Base-by-base conservation (phyloP, 2,888 invertebrate genomes). In the Campoplex capitator region DNA sequence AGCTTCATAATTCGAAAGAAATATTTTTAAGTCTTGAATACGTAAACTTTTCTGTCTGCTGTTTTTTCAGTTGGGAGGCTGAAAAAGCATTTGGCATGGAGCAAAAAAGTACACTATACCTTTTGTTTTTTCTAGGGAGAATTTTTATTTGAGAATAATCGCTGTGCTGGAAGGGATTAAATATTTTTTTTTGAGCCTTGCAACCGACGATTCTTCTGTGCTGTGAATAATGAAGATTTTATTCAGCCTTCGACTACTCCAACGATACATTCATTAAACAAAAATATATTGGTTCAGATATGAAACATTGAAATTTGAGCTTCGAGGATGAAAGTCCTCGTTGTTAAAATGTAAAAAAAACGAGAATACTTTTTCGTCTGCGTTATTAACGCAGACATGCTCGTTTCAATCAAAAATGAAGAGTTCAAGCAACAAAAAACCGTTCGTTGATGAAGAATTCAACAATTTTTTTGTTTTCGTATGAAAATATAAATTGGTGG, bases 31-130 rank as follows among this genome's bases (percentile, higher is more conserved):
- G 23, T 13, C 48, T 42, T 32, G 74, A 28, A 56, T 68, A 68
- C 28, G 65, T 45, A 56, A 73, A 67, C 32, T 56, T 35, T 54
- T 45, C 45, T 84, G 58, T 84, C 79, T 48, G 28, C n/a, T 74
- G 48, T 58, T 84, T 78, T 48, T 56, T 23, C 78, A 79, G 74
- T 79, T 54, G 54, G n/a, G 45, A 71, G 28, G 48, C 38, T 13
- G 35, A 7, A 70, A 70, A 58, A 70, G 42, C 32, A 23, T 23
- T 23, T 4, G 62, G 35, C 11, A 51, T 18, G 18, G 16, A 42
- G 2, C 13, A 18, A 18, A 18, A 18, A 18, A 68, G 51, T 32
- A 7, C 65, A 38, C 38, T 16, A 23, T 23, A 28, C 28, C 11
- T 18, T 45, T 65, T 23, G 35, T n/a, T 65, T 16, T 23, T 16